phyloP scores from a whole-genome alignment of 23 tunicate species.

The Botrylloides violaceus region DNA sequence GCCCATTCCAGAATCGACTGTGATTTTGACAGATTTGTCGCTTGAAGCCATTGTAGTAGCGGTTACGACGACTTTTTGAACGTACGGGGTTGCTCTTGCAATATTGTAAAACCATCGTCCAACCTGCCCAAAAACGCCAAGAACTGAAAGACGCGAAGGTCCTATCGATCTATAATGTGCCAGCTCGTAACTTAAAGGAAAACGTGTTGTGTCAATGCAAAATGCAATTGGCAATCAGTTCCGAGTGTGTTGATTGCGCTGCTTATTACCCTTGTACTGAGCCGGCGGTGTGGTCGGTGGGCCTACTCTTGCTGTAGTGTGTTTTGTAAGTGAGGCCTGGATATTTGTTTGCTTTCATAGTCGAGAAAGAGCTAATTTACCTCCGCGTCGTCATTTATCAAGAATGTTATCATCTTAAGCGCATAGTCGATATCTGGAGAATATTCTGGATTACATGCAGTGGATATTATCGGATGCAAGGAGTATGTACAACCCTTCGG shows the following conservation, averaged over 20 bases:
- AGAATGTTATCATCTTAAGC: conserved; percentile 27
- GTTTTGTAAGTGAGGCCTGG: too few relatives aligned
- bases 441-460: conserved; percentile 24
- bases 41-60: conserved; percentile 43
- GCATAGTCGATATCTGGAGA: conserved; percentile 15
- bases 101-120: conserved; percentile 55
- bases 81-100: conserved; percentile 14
- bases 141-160: too few relatives aligned
- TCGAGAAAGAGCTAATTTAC: too few relatives aligned
- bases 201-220: too few relatives aligned
- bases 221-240: too few relatives aligned
- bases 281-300: too few relatives aligned
- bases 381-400: conserved; percentile 54
- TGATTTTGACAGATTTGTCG: conserved; percentile 17
- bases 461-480: not conserved
- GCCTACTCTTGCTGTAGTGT: too few relatives aligned
- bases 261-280: too few relatives aligned
- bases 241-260: too few relatives aligned
- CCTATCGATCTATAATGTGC: too few relatives aligned
- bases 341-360: too few relatives aligned
- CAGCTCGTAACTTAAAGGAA: too few relatives aligned
- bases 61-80: conserved; percentile 34
- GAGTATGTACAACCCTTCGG: conserved; percentile 55
- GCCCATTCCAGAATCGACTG: conserved; percentile 52
- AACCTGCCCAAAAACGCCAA: conserved; percentile 17